Base-by-base conservation (phyloP, 2,797 vertebrate genomes). In the Rhinogobio ventralis region DNA sequence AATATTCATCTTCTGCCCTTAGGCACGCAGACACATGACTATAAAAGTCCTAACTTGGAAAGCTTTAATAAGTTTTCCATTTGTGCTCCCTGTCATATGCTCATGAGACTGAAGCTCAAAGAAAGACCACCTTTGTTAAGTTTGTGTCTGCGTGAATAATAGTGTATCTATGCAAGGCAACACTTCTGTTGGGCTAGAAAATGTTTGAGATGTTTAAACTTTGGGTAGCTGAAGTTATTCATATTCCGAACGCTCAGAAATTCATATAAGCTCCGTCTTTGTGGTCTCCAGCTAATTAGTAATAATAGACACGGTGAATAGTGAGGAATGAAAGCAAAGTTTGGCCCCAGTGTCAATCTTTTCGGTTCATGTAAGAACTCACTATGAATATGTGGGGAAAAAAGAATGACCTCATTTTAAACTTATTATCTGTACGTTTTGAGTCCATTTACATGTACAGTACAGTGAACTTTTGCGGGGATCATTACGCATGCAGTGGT, bases 21-120 rank as follows among this genome's bases (percentile, higher is more conserved):
- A 76, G 79, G 82, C 68, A 11, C 71, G 68, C 11, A 39, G 23
- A 23, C 79, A 82, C 76, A 82, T 86, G 45, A 87, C 85, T 73
- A 1, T 77, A 55, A 19, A n/a, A 55, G n/a, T 76, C 30, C 72
- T 73, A 30, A 51, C 19, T 79, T 79, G 79, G 19, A 45, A 46
- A 36, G 19, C 23, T 19, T 85, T 82, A 33, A 80, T 83, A 25
- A n/a, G 20, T 67, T 74, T 36, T 85, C 1, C 19, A 75, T 75
- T 25, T 46, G 8, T 46, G 14, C 64, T n/a, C 39, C 25, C 42
- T 46, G 28, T 64, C 60, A 68, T 23, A 81, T 75, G 53, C 51
- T 69, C 42, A 57, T 81, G 74, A 46, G 79, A 81, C 72, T 1
- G 9, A 66, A 28, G 30, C n/a, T 39, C 2, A 20, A 76, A 73